phyloP scores from a whole-genome alignment of 2,113 vertebrate species.

The Malaclemys terrapin region DNA sequence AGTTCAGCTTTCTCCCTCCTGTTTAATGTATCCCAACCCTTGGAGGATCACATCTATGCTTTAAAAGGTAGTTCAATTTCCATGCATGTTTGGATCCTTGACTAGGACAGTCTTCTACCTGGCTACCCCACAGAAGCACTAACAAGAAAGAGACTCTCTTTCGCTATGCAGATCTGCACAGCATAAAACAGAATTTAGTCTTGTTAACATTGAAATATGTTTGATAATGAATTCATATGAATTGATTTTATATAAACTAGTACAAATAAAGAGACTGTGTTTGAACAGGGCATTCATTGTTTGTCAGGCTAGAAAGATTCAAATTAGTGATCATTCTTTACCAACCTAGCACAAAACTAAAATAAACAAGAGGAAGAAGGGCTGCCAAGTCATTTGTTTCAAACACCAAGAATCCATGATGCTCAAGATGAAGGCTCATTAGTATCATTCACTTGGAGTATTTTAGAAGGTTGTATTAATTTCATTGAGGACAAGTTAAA shows the following conservation, averaged over 20 bases:
- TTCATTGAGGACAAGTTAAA: conserved; percentile 35
- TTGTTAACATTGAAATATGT: neutral
- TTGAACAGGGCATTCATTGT: neutral
- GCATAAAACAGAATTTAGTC: neutral
- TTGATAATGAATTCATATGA: neutral
- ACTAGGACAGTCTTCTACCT: neutral
- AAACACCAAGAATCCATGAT: neutral
- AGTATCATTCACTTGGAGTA: conserved; percentile 35
- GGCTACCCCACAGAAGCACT: neutral
- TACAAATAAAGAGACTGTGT: neutral
- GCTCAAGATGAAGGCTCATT: conserved; percentile 43
- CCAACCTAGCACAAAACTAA: neutral
- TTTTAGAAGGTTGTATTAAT: conserved; percentile 31
- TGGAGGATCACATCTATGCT: neutral
- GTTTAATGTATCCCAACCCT: conserved; percentile 6
- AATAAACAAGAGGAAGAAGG: neutral
- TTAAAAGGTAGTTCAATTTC: neutral
- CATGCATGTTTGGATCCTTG: conserved; percentile 10
- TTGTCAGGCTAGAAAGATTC: neutral
- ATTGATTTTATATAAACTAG: neutral
- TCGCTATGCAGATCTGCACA: neutral
- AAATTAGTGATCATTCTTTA: neutral
- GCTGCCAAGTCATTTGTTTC: neutral
- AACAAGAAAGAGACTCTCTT: neutral
- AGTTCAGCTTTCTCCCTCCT: conserved; percentile 3